phyloP scores from a whole-genome alignment of 2,113 vertebrate genomes.

The Cottus gobio region DNA sequence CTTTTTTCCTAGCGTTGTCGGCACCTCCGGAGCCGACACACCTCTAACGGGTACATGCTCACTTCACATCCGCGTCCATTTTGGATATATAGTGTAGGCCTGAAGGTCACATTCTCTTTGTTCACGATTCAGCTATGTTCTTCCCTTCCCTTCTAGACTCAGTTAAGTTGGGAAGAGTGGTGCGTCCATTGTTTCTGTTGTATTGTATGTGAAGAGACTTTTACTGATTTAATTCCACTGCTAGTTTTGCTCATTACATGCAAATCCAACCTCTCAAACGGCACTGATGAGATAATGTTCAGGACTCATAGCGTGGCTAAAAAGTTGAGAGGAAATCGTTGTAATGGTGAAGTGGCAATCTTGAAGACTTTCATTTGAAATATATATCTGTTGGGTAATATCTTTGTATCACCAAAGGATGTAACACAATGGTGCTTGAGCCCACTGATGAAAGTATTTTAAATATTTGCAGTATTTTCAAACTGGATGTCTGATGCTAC shows the following conservation, averaged over 20 bases:
- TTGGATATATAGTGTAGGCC: neutral
- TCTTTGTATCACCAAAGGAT: too few relatives aligned
- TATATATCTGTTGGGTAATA: neutral
- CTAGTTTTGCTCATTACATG: neutral
- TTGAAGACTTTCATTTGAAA: neutral
- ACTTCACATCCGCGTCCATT: neutral
- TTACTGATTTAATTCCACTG: neutral
- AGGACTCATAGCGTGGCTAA: neutral
- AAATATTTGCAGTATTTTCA: too few relatives aligned
- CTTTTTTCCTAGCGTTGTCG: constrained; percentile 26
- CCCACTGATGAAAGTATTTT: too few relatives aligned
- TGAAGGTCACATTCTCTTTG: neutral
- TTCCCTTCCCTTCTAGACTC: neutral
- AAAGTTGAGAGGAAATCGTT: neutral
- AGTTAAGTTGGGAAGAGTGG: neutral
- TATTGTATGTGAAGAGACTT: neutral
- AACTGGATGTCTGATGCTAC: too few relatives aligned
- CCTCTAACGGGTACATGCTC: constrained; percentile 44
- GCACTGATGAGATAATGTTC: neutral
- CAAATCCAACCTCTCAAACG: neutral
- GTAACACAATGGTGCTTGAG: neutral
- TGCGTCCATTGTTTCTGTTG: neutral
- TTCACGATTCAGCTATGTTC: neutral
- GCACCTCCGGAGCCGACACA: constrained; percentile 1
- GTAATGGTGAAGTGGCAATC: neutral